phyloP scores from a whole-genome alignment of 2,113 vertebrate species.

The Uria aalge region DNA sequence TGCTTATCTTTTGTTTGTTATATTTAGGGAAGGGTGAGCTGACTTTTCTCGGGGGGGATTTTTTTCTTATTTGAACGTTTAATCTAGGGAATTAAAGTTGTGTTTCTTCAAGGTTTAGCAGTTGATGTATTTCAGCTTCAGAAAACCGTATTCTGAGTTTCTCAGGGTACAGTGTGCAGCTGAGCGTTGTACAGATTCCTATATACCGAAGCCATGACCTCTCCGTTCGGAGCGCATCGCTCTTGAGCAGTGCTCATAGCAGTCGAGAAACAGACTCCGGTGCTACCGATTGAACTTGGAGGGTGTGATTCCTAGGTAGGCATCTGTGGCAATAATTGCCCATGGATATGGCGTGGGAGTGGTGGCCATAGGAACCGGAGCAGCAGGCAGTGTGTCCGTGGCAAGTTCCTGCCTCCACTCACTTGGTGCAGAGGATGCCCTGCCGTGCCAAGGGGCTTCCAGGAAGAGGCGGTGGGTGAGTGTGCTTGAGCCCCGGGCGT shows the following conservation, averaged over 20 bases:
- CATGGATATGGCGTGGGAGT: rapidly evolving
- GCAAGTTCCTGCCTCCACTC: background rate
- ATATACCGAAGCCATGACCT: background rate
- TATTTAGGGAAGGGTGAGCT: background rate
- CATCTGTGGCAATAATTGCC: background rate
- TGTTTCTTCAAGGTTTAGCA: background rate
- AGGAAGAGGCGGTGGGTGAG: background rate
- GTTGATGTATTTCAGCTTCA: background rate
- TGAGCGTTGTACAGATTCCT: background rate
- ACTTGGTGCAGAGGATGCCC: background rate
- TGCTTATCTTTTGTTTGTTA: background rate
- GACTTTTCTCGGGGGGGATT: background rate
- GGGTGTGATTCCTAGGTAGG: background rate
- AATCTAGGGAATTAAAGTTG: background rate
- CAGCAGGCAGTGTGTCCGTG: background rate
- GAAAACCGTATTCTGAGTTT: background rate
- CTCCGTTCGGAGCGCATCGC: rapidly evolving
- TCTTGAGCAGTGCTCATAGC: rapidly evolving
- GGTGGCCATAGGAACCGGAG: background rate
- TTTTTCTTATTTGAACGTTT: background rate
- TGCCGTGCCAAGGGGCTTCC: rapidly evolving
- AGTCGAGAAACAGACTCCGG: rapidly evolving
- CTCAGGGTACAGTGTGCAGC: background rate
- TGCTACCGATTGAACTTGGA: background rate
- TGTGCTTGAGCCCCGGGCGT: rapidly evolving